Evolutionary conservation across 2,113 vertebrate genomes (phyloP).

Genomic region (Panthera leo): DNA sequence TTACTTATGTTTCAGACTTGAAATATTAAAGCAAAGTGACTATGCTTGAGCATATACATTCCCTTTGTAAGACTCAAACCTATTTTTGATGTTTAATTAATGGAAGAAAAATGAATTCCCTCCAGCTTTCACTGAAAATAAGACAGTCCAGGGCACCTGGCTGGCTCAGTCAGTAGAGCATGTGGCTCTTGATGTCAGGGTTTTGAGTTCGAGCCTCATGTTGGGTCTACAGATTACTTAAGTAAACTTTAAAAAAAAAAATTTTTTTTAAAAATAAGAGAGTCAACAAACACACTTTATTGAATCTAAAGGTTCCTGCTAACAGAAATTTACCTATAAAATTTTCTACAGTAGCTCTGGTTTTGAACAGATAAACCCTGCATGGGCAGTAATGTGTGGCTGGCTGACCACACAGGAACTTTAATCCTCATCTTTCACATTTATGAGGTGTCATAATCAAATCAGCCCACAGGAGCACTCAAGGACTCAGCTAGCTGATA

Average conservation of each 20-base stretch:
- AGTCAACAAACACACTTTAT: not conserved
- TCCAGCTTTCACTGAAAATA: not conserved
- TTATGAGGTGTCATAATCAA: not conserved
- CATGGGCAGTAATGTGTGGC: not conserved
- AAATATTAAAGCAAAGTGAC: slow-evolving; percentile 50
- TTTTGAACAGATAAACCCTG: not conserved
- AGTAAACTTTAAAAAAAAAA: not conserved
- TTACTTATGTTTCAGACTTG: not conserved
- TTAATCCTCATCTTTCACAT: not conserved
- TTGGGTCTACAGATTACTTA: not conserved
- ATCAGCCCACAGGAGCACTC: not conserved
- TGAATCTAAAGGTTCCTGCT: slow-evolving; percentile 17
- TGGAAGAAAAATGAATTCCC: slow-evolving; percentile 10
- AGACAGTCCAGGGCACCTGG: not conserved
- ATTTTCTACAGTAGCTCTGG: not conserved
- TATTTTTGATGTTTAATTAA: not conserved
- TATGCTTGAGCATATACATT: slow-evolving; percentile 18
- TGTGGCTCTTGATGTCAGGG: not conserved
- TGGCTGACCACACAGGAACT: not conserved
- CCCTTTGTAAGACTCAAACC: not conserved
- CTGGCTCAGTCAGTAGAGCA: not conserved
- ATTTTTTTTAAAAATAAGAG: not conserved
- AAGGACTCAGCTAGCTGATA: not conserved
- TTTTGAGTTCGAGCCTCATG: not conserved
- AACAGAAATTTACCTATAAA: slow-evolving; percentile 14